A percentile compares a stretch with the other conserved stretches of the same genome.
Conservation (phyloP, 2,797 vertebrate species). For the Capromys pilorides region DNA sequence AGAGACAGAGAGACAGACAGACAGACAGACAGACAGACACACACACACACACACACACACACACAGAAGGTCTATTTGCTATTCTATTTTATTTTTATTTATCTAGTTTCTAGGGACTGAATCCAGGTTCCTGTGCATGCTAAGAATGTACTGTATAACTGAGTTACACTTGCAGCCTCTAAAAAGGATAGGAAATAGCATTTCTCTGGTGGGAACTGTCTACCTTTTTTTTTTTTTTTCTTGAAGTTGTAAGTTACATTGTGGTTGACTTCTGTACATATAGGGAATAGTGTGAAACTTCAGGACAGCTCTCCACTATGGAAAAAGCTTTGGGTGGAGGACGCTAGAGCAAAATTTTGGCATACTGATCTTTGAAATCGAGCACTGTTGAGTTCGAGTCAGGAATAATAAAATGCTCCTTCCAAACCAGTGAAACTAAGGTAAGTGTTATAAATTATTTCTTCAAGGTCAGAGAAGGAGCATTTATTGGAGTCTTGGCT, state of each 20-base stretch:
- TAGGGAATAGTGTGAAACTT: neutral
- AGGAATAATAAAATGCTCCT: conserved; percentile 51
- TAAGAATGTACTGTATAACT: neutral
- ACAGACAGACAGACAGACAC: neutral
- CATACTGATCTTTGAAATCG: conserved; percentile 22
- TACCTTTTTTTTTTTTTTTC: neutral
- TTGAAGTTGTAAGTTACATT: conserved; percentile 37
- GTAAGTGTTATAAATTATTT: neutral
- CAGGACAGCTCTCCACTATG: neutral
- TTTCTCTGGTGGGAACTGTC: neutral
- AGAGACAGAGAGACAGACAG: too few relatives aligned
- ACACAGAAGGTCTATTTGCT: neutral
- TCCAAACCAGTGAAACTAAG: neutral
- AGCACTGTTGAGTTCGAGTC: conserved; percentile 17
- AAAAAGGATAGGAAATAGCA: neutral
- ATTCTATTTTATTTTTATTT: neutral
- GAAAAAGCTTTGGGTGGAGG: neutral
- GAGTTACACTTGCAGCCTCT: neutral
- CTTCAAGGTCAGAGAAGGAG: neutral
- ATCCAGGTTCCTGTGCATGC: neutral
- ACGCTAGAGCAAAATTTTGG: neutral
- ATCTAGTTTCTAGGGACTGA: neutral
- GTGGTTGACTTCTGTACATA: neutral
- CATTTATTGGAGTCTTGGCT: neutral
- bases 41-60: too few relatives aligned